These are phyloP conservation scores for Rana temporaria DNA, from an alignment of 2,113 vertebrate species.

Conservation along the genomic window DNA sequence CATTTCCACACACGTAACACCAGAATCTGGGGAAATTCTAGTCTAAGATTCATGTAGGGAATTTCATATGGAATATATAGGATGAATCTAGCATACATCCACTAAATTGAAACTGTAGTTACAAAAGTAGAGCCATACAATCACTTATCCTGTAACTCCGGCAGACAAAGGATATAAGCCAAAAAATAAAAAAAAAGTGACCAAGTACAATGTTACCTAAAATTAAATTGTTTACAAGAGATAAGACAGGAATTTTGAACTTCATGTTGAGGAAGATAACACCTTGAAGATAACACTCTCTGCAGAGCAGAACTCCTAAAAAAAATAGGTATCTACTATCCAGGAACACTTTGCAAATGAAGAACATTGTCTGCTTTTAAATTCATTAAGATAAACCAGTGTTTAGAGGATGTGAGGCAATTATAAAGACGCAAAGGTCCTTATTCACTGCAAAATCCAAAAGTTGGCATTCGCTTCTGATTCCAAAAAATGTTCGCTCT, in stretches of 20 bases:
- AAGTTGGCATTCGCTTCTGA: background rate
- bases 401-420: background rate
- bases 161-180: background rate
- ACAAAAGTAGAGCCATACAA: too few species aligned
- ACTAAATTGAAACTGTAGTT: too few species aligned
- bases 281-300: background rate
- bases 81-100: too few species aligned
- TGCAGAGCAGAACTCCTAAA: background rate
- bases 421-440: background rate
- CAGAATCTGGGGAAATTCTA: too few species aligned
- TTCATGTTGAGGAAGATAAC: background rate
- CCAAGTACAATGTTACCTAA: background rate
- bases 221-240: background rate
- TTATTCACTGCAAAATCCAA: background rate
- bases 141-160: too few species aligned
- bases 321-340: too few species aligned
- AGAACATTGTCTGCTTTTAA: background rate
- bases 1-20: too few species aligned
- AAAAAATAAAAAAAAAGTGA: background rate
- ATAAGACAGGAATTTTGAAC: constrained; percentile 6
- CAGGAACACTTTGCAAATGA: background rate
- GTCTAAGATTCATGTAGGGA: too few species aligned
- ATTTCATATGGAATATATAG: too few species aligned
- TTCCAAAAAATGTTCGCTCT: too few species aligned
- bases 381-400: background rate